phyloP scores from a whole-genome alignment of 2,797 vertebrate species.

The Onychomys arenicola region DNA sequence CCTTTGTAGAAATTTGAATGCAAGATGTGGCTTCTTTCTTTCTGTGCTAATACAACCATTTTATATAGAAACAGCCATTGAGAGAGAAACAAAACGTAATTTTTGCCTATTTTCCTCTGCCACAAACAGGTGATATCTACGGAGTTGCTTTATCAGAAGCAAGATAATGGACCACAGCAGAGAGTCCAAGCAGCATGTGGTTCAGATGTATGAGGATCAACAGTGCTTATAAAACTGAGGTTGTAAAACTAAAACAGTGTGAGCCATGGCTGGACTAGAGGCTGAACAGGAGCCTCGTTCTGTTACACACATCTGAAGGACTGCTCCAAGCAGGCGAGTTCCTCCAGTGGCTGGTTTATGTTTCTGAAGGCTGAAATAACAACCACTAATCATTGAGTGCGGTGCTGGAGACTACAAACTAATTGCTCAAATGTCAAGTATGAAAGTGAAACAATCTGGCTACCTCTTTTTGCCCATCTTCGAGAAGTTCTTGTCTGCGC shows the following conservation, averaged over 20 bases:
- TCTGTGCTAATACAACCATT: neutral
- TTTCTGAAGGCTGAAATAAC: neutral
- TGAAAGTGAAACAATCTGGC: constrained; percentile 13
- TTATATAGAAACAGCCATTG: neutral
- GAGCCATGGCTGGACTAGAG: neutral
- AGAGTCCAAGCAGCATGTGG: neutral
- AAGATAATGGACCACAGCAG: neutral
- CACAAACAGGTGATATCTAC: neutral
- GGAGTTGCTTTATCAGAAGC: neutral
- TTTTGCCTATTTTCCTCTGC: neutral
- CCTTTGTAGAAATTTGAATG: neutral
- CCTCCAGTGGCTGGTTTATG: neutral
- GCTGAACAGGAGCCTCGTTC: neutral
- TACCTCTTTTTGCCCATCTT: constrained; percentile 67
- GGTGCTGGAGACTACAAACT: neutral
- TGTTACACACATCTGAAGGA: neutral
- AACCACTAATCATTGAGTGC: neutral
- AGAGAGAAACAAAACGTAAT: neutral
- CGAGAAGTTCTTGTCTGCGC: neutral
- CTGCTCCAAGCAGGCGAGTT: neutral
- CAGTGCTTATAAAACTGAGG: neutral
- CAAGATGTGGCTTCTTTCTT: neutral
- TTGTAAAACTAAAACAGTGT: neutral
- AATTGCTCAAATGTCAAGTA: neutral
- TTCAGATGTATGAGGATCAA: accelerated